phyloP scores from a whole-genome alignment of 2,888 invertebrate genomes.

The Melanotus villosus region DNA sequence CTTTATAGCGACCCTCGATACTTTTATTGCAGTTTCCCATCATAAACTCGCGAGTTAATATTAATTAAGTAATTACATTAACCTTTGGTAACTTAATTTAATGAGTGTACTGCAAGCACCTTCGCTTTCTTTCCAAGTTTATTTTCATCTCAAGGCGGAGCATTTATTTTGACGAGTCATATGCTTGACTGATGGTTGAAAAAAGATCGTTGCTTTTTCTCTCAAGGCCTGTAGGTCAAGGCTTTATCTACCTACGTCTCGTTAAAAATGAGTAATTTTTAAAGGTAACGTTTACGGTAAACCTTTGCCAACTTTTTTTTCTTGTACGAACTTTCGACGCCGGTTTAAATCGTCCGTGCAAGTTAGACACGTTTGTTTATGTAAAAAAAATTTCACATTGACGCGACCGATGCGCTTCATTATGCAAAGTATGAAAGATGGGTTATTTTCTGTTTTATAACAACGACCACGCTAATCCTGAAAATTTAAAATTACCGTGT shows the following conservation, averaged over 20 bases:
- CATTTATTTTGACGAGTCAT: constrained; percentile 24
- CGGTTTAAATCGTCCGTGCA: constrained; percentile 7
- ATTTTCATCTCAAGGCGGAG: constrained; percentile 27
- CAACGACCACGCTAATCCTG: background rate
- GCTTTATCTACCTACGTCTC: constrained; percentile 17
- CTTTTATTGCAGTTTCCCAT: too few species aligned
- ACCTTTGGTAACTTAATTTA: background rate
- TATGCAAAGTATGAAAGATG: constrained; percentile 8
- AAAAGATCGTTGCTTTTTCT: constrained; percentile 31
- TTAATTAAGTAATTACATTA: constrained; percentile 7
- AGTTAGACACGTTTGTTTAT: background rate
- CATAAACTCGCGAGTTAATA: background rate
- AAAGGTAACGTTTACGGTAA: constrained; percentile 1
- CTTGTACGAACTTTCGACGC: background rate
- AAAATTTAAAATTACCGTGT: background rate
- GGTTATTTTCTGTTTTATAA: constrained; percentile 8
- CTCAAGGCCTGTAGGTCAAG: constrained; percentile 42
- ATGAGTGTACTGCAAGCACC: constrained; percentile 12
- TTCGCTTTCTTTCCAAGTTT: constrained; percentile 38
- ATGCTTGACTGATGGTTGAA: constrained; percentile 16
- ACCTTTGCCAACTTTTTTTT: constrained; percentile 17
- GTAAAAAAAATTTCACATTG: background rate
- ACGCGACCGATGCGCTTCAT: constrained; percentile 15
- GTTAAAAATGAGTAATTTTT: constrained; percentile 7
- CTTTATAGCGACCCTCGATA: too few species aligned